Evolutionary conservation across 2,797 vertebrate genomes (phyloP), one percentile per base, ranked within the genome.

Genomic region (Lycodopsis pacificus): DNA sequence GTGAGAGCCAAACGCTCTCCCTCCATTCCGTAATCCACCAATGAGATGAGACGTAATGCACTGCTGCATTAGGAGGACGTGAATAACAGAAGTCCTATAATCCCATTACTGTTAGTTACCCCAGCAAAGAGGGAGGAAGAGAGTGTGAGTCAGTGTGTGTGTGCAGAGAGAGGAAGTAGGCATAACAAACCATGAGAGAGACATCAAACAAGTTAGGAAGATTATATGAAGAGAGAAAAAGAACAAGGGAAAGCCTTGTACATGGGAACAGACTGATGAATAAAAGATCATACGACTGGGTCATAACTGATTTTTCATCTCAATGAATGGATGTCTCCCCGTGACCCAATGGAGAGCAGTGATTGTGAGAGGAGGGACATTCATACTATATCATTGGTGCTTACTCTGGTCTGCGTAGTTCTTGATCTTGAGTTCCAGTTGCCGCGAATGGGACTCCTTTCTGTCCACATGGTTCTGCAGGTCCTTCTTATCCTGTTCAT

Each of bases 401-500:
- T 94, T 90, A 99, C 98, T 97, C 92, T 99, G 98, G 86, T 99
- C 98, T 14, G 96, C 95, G 46, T 97, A 97, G 95, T 98, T 99
- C 93, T 96, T 99, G 91, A 97, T 96, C 93, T 99, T 99, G 77
- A 99, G 95, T 83, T 99, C 98, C 92, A 97, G 93, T 77, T 99
- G 98, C 71, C 98, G 95, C 13, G 96, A 96, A 86, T 99, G 97
- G 69, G 97, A 96, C 92, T 98, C 97, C 84, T 96, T 96, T 80
- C 96, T 95, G 77, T 98, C 97, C 93, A 98, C 95, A 36, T 97
- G 95, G 83, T 92, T 95, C 91, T 99, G 98, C 67, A 99, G 94
- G 22, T 99, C 98, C 86, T 99, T 99, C 94, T 99, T 99, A 84
- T 99, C 98, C 85, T 98, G 97, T 68, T 99, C 98, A 91, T 99